Evolutionary conservation across 2,113 vertebrate genomes (phyloP).

Genomic region (Elgaria multicarinata): DNA sequence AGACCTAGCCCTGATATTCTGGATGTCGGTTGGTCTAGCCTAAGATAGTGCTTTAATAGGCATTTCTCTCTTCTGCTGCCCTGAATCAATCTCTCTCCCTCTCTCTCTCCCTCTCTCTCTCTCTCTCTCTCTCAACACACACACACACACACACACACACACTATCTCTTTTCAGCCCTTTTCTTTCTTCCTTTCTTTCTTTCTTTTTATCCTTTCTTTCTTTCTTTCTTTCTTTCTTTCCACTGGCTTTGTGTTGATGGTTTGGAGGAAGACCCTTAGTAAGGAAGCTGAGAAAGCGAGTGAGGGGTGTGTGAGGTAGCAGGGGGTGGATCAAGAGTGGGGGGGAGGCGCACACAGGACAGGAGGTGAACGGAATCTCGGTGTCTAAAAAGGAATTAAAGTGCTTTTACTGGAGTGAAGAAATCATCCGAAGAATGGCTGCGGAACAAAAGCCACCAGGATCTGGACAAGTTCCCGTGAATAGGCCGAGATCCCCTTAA

Average conservation of each 20-base stretch:
- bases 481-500: conserved; percentile 93
- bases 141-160: background rate
- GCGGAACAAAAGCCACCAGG: conserved; percentile 85
- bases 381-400: conserved; percentile 96
- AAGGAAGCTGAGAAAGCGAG: conserved; percentile 86
- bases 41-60: background rate
- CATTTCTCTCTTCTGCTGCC: background rate
- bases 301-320: conserved; percentile 68
- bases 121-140: background rate
- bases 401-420: conserved; percentile 92
- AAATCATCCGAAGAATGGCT: conserved; percentile 85
- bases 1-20: too few species aligned
- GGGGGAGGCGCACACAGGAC: conserved; percentile 54
- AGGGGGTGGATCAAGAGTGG: conserved; percentile 49
- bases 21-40: background rate
- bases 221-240: conserved; percentile 42
- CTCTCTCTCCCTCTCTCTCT: conserved; percentile 2
- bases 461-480: conserved; percentile 91
- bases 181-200: conserved; percentile 33
- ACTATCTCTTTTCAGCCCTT: background rate
- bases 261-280: conserved; percentile 61
- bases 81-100: background rate
- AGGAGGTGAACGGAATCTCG: conserved; percentile 84
- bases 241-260: conserved; percentile 77
- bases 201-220: conserved; percentile 49